Base-by-base conservation (phyloP, 2,888 invertebrate genomes). In the Drosophila anomalata region DNA sequence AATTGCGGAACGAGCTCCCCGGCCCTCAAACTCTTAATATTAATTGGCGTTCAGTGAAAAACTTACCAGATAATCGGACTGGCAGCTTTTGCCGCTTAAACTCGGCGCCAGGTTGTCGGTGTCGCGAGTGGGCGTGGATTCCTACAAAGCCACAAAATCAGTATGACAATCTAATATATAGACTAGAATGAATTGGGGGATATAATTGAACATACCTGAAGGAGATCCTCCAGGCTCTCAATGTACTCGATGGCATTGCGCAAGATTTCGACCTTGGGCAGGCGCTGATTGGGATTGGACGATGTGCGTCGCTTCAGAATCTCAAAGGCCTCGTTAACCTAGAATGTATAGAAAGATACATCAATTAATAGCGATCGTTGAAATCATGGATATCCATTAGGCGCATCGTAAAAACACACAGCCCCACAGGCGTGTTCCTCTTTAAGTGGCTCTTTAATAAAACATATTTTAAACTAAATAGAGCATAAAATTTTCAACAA, bases 311-410 rank as follows among this genome's bases (percentile, higher is more conserved):
- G 94, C 89, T 99, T 97, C 41, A 99, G 92, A 71, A 97, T 95
- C 92, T 99, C 99, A 91, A 99, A 99, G 0, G 99, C 99, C 92
- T 99, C 99, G 92, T 99, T 99, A 66, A 98, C 98, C 96, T 97
- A 91, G 2, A 90, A 90, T 72, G 56, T 42, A 22, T 22, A 44
- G 3, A 52, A 63, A 20, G 52, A 62, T 39, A 56, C 66, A 69
- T 69, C 75, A 84, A 79, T 75, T 77, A 63, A 71, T 73, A 65
- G 61, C 62, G 56, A 69, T 75, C 69, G 77, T 70, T 52, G 77
- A 62, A 66, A 81, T 81, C 71, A 84, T 78, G 65, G 77, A 78
- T 79, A 85, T 66, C 78, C 85, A 82, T 85, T 85, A 85, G 78
- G 67, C 48, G 67, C 39, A 68, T 62, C 73, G 81, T 87, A 76